Evolutionary conservation across 2,888 invertebrate species (phyloP).

Genomic region (Watsonalla binaria): DNA sequence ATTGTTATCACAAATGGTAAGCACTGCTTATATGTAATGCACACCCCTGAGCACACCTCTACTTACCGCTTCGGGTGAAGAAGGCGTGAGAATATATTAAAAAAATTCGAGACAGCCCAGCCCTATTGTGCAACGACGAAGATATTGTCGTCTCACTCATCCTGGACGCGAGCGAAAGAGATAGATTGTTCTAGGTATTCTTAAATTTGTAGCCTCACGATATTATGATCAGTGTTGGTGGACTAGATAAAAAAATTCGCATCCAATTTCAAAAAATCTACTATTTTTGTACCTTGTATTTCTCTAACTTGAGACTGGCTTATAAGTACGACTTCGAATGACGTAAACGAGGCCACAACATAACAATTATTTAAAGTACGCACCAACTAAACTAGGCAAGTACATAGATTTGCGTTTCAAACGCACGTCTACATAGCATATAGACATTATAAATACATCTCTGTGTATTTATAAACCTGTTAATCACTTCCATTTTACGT

Average conservation of each 20-base stretch:
- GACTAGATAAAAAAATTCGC: no score
- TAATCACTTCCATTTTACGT: constrained; percentile 47
- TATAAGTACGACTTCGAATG: not conserved
- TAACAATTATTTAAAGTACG: not conserved
- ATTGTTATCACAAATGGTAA: no score
- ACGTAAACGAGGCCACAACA: not conserved
- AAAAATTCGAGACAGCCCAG: constrained; percentile 28
- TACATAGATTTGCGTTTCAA: not conserved
- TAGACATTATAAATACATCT: constrained; percentile 18
- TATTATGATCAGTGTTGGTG: not conserved
- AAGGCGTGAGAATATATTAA: not conserved
- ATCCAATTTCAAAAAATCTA: no score
- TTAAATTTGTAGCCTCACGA: constrained; percentile 15
- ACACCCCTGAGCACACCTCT: no score
- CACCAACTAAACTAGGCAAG: not conserved
- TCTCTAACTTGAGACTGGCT: no score
- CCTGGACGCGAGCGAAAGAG: constrained; percentile 12
- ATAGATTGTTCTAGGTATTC: constrained; percentile 4
- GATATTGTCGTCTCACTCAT: constrained; percentile 8
- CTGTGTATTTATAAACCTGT: constrained; percentile 18
- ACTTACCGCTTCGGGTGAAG: not conserved
- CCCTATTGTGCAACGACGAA: constrained; percentile 20
- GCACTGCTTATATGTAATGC: no score
- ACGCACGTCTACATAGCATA: not conserved
- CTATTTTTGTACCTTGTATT: no score